A percentile compares a stretch with the other conserved stretches of the same genome.
Evolutionary conservation across 2,888 invertebrate genomes (phyloP).

Genomic region (Temnothorax ravouxi): DNA sequence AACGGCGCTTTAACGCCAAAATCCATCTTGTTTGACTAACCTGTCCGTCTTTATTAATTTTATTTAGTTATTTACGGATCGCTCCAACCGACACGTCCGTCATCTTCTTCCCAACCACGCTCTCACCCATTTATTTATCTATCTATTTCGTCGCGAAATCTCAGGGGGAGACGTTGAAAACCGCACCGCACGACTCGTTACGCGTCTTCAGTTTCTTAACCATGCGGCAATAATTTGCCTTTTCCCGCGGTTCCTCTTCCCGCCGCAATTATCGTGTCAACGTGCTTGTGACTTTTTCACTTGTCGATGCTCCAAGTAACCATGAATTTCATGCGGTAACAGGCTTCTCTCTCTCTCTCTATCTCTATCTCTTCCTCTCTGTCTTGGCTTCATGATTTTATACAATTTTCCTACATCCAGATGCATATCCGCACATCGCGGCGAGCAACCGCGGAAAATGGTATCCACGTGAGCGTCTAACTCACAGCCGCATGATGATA

Average conservation of each 20-base stretch:
- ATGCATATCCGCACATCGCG: constrained; percentile 43
- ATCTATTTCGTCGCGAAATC: constrained; percentile 40
- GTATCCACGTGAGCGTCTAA: constrained; percentile 55
- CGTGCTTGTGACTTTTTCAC: constrained; percentile 60
- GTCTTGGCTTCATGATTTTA: constrained; percentile 16
- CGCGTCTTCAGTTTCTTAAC: constrained; percentile 50
- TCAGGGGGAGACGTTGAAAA: constrained; percentile 21
- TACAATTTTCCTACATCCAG: constrained; percentile 49
- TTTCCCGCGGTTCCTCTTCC: constrained; percentile 47
- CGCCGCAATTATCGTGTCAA: constrained; percentile 67
- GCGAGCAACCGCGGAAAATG: constrained; percentile 63
- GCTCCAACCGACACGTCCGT: constrained; percentile 8
- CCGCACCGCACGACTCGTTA: constrained; percentile 40
- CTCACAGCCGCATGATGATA: constrained; percentile 70
- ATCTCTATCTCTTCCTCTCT: constrained; percentile 30
- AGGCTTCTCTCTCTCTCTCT: constrained; percentile 30
- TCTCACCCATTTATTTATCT: constrained; percentile 26
- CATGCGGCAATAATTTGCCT: constrained; percentile 57
- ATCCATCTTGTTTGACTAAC: constrained; percentile 44
- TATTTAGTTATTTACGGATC: constrained; percentile 25
- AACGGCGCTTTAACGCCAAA: constrained; percentile 28
- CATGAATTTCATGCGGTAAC: constrained; percentile 64
- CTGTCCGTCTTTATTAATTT: constrained; percentile 46
- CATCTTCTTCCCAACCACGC: constrained; percentile 29
- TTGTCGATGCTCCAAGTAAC: constrained; percentile 38